phyloP scores from a whole-genome alignment of 2,888 invertebrate genomes.

The Pyrrhia umbra region DNA sequence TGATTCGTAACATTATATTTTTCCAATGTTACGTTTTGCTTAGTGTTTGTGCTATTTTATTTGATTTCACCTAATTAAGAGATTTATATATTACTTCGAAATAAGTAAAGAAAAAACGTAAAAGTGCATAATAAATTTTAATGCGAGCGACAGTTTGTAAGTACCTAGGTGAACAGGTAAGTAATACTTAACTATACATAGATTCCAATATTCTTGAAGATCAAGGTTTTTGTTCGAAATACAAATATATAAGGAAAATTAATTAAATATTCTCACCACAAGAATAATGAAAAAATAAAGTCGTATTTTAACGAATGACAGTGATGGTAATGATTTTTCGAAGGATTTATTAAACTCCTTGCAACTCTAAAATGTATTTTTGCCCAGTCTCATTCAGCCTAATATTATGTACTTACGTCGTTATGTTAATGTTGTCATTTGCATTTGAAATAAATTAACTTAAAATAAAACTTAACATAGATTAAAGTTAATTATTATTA shows the following conservation, averaged over 20 bases:
- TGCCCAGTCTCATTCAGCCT: conserved; percentile 6
- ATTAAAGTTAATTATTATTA: conserved; percentile 1
- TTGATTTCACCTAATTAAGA: too few species aligned
- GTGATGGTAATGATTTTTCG: not conserved
- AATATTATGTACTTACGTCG: conserved; percentile 2
- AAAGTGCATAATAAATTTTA: not conserved
- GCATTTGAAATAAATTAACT: conserved; percentile 10
- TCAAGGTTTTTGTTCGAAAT: not conserved
- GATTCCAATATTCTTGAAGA: not conserved
- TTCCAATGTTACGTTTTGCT: too few species aligned
- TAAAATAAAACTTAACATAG: too few species aligned
- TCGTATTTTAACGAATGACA: not conserved
- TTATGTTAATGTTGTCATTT: conserved; percentile 20
- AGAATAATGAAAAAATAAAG: not conserved
- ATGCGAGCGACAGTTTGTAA: not conserved
- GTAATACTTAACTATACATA: not conserved
- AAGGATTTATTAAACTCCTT: conserved; percentile 30
- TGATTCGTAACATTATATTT: too few species aligned
- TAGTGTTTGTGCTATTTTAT: too few species aligned
- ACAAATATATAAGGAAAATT: not conserved
- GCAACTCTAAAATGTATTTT: not conserved
- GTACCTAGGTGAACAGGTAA: too few species aligned
- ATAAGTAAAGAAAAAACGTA: too few species aligned
- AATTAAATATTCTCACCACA: not conserved
- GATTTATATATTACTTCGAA: too few species aligned